Percentiles rank a stretch among this genome's conserved stretches.
Evolutionary conservation across 2,797 vertebrate species (phyloP).

Genomic region (Cyclopterus lumpus): DNA sequence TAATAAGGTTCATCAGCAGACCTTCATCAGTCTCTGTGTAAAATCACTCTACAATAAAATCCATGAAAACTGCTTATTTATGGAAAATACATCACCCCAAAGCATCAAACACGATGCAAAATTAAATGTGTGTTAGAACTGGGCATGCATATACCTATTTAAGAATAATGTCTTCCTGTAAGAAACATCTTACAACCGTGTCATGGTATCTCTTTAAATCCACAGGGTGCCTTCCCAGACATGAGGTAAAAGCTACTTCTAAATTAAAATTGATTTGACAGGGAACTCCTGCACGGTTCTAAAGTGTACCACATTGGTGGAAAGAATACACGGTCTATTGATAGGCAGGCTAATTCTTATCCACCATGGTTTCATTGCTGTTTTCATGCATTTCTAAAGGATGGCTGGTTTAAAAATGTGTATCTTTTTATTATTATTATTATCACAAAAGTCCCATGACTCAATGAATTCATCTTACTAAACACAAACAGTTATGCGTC

Average conservation of each 20-base stretch:
- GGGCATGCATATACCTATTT: constrained; percentile 3
- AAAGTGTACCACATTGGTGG: constrained; percentile 46
- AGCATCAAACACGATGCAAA: constrained; percentile 6
- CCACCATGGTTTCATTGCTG: constrained; percentile 1
- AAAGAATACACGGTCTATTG: constrained; percentile 36
- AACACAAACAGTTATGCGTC: neutral
- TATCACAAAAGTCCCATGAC: neutral
- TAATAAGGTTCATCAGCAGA: neutral
- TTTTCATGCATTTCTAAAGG: neutral
- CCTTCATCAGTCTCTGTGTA: constrained; percentile 4
- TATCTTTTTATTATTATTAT: constrained; percentile 5
- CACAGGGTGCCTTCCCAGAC: constrained; percentile 52
- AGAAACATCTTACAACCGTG: constrained; percentile 31
- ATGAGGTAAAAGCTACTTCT: constrained; percentile 67
- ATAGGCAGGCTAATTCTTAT: constrained; percentile 30
- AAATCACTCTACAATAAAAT: constrained; percentile 19
- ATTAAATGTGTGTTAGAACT: constrained; percentile 23
- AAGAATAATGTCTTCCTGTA: constrained; percentile 33
- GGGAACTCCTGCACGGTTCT: constrained; percentile 48
- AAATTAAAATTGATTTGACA: constrained; percentile 80
- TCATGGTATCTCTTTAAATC: constrained; percentile 45
- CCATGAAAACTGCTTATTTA: constrained; percentile 36
- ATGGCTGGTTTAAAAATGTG: neutral
- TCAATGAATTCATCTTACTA: neutral
- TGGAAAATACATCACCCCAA: constrained; percentile 21